phyloP scores from a whole-genome alignment of 2,888 invertebrate genomes.

The Imbricaverruca yamaguchii region DNA sequence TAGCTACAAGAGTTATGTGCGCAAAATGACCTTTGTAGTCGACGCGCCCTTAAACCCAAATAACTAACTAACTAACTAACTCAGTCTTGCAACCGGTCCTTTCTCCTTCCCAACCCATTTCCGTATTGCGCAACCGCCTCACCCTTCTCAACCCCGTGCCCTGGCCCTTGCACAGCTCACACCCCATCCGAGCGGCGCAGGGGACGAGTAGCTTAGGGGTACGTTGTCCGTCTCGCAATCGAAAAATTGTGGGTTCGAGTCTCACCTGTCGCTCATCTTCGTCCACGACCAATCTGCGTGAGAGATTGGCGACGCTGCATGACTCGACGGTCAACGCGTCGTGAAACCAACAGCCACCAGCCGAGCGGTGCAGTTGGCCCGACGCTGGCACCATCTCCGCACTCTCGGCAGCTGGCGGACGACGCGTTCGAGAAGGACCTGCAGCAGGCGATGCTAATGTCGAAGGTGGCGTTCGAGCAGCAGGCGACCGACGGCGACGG shows the following conservation, averaged over 20 bases:
- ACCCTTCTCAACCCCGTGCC: no score
- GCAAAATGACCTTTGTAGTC: no score
- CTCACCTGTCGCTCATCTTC: background rate
- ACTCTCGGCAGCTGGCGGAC: background rate
- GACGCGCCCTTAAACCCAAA: no score
- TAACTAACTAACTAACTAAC: no score
- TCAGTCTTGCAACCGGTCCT: no score
- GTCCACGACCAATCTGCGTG: background rate
- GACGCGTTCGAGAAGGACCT: conserved; percentile 13
- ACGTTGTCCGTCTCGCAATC: background rate
- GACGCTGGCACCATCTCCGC: background rate
- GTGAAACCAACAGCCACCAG: background rate
- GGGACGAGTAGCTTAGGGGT: no score
- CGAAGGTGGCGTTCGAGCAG: background rate
- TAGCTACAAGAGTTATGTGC: no score
- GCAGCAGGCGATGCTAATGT: conserved; percentile 15
- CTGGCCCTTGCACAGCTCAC: no score
- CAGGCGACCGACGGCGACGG: background rate
- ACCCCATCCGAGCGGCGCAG: no score
- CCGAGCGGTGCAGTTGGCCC: background rate
- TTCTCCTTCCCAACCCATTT: no score
- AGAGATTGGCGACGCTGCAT: background rate
- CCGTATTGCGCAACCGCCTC: no score
- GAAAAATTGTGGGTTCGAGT: background rate
- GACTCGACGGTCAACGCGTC: background rate